Conservation (phyloP, 35 echinoderm and acorn worm species). For the Nesometra sesokonis region DNA sequence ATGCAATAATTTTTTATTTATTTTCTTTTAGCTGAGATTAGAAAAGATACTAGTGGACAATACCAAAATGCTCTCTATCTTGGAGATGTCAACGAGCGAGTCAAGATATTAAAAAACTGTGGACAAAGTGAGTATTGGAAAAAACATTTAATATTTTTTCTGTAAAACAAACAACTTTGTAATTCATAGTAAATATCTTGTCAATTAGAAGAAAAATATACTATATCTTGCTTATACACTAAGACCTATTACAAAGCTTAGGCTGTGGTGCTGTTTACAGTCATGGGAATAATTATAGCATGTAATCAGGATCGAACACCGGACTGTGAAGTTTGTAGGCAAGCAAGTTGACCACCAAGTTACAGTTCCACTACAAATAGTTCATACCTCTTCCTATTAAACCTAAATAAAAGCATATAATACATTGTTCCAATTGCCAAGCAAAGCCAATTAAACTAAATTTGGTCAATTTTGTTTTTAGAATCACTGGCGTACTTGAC, state of each 20-base stretch:
- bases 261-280: too few relatives aligned
- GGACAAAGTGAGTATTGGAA: conserved; percentile 94
- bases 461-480: conserved; percentile 12
- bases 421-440: not conserved
- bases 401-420: not conserved
- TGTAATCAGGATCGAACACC: too few relatives aligned
- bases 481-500: conserved; percentile 93
- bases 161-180: not conserved
- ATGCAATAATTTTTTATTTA: not conserved
- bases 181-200: too few relatives aligned
- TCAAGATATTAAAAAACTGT: conserved; percentile 90
- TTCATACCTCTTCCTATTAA: too few relatives aligned
- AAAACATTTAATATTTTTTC: not conserved
- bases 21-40: conserved; percentile 66
- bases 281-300: too few relatives aligned
- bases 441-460: too few relatives aligned
- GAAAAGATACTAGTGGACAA: conserved; percentile 97
- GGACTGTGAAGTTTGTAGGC: too few relatives aligned
- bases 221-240: too few relatives aligned
- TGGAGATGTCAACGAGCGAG: conserved; percentile 84
- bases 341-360: too few relatives aligned
- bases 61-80: conserved; percentile 99
- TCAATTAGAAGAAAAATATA: too few relatives aligned
- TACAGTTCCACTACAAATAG: too few relatives aligned
- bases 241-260: too few relatives aligned